Percentiles rank a stretch among this genome's conserved stretches.
Conservation (phyloP, 2,113 vertebrate species). For the Pomatorhinus ruficollis region DNA sequence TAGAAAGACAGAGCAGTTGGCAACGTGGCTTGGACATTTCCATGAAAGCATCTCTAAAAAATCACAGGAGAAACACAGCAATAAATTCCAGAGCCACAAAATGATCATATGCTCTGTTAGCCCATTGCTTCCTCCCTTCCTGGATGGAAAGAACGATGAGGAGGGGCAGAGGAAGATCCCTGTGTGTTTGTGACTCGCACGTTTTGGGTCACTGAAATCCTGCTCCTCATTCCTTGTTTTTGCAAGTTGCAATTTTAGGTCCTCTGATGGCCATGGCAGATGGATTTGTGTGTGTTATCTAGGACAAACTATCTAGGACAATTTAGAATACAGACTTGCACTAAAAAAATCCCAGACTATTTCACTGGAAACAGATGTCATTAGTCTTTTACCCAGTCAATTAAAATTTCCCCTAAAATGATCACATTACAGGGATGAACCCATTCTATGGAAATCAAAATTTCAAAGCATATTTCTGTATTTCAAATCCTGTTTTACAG, state of each 20-base stretch:
- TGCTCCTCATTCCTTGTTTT: not conserved
- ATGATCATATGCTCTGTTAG: not conserved
- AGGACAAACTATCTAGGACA: constrained; percentile 31
- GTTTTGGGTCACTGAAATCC: not conserved
- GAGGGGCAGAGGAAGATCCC: not conserved
- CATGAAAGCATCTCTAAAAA: not conserved
- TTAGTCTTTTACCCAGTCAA: not conserved
- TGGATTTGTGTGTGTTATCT: not conserved
- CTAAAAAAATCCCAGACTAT: not conserved
- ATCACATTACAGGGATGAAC: not conserved
- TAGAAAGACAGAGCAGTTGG: not conserved
- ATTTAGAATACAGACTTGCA: not conserved
- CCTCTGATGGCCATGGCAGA: not conserved
- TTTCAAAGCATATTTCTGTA: not conserved
- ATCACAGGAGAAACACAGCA: not conserved
- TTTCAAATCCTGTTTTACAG: not conserved
- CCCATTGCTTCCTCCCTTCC: not conserved
- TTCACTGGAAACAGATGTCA: not conserved
- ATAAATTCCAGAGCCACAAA: not conserved
- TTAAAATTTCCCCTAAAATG: not conserved
- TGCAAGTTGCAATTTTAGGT: not conserved
- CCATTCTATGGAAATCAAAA: not conserved
- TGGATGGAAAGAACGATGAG: accelerated
- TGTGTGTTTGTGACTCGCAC: accelerated
- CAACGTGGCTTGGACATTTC: not conserved